These are phyloP conservation scores for Tupaia tana DNA, from an alignment of 2,113 vertebrate species.

Conservation along the genomic window DNA sequence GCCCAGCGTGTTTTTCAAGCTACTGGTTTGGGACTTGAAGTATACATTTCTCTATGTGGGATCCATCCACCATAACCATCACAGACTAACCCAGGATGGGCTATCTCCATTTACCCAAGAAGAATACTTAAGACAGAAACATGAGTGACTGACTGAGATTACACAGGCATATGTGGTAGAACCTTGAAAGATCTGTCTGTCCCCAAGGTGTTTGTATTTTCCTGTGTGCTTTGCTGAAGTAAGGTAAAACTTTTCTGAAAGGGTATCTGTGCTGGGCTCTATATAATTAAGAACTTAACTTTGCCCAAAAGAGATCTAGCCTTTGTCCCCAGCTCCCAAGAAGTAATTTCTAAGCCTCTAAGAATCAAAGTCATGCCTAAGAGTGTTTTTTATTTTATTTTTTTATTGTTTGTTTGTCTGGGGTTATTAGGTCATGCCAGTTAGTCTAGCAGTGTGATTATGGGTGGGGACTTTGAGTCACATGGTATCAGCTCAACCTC, in stretches of 20 bases:
- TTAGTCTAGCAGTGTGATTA: not conserved
- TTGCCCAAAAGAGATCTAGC: not conserved
- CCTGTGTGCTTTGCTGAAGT: not conserved
- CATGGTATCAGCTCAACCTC: not conserved
- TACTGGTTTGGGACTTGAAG: too few species aligned
- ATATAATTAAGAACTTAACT: not conserved
- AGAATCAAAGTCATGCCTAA: not conserved
- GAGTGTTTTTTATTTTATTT: not conserved
- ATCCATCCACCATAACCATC: too few species aligned
- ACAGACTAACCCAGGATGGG: too few species aligned
- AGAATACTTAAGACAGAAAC: not conserved
- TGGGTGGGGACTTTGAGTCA: not conserved
- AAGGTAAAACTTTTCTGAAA: not conserved
- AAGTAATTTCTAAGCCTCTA: not conserved
- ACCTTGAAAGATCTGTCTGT: not conserved
- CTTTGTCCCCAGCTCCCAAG: not conserved
- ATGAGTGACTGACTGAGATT: not conserved
- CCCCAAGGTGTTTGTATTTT: not conserved
- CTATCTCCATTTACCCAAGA: not conserved
- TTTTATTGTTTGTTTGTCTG: not conserved
- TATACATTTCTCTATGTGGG: too few species aligned
- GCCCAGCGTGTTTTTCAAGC: too few species aligned
- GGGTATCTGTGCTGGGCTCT: not conserved
- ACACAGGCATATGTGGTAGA: not conserved
- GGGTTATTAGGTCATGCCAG: not conserved